Evolutionary conservation across 1,140 invertebrate genomes (phyloP).

Genomic region (Diabrotica undecimpunctata): DNA sequence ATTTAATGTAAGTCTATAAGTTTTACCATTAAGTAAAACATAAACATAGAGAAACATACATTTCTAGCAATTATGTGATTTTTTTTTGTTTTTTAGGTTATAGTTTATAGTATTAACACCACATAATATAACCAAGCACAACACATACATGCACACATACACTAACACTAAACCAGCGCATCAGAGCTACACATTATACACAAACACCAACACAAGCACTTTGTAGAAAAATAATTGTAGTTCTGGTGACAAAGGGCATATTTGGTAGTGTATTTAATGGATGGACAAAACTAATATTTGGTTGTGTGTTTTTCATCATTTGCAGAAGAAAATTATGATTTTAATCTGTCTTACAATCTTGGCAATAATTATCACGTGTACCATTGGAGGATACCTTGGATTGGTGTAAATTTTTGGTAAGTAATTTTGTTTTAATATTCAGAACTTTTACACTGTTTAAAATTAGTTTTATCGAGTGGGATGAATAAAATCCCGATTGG

Average conservation of each 20-base stretch:
- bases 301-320: slow-evolving; percentile 43
- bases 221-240: background rate
- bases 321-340: slow-evolving; percentile 99
- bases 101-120: no score
- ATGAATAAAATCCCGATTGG: no score
- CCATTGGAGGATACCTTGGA: slow-evolving; percentile 45
- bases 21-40: no score
- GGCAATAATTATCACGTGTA: slow-evolving; percentile 48
- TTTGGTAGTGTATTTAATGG: slow-evolving; percentile 22
- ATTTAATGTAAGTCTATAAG: no score
- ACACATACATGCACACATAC: slow-evolving; percentile 4
- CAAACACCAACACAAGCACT: background rate
- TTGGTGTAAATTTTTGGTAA: slow-evolving; percentile 35
- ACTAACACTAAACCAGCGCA: background rate
- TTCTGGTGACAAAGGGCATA: slow-evolving; percentile 34
- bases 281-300: slow-evolving; percentile 17
- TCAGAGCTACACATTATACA: background rate
- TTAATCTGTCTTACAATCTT: slow-evolving; percentile 92
- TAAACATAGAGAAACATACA: no score
- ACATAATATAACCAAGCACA: background rate
- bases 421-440: slow-evolving; percentile 6
- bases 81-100: background rate
- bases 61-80: background rate
- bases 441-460: no score
- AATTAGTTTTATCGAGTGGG: no score